Evolutionary conservation across 2,888 invertebrate genomes (phyloP).

Genomic region (Tenodera sinensis): DNA sequence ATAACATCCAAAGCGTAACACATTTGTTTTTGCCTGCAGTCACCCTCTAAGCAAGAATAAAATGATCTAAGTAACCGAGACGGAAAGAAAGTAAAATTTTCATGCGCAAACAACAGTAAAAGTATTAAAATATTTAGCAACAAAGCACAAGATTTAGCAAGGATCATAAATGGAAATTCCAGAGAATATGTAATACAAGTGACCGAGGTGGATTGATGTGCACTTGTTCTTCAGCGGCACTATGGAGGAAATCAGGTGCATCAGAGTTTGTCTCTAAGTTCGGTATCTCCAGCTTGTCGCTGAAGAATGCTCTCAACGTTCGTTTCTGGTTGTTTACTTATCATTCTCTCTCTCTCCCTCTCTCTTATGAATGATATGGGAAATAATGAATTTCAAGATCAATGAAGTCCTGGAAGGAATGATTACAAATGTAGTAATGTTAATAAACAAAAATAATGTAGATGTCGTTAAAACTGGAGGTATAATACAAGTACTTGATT

Average conservation of each 20-base stretch:
- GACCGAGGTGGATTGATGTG: not conserved
- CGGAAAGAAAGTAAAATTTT: not conserved
- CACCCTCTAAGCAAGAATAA: not conserved
- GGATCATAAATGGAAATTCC: not conserved
- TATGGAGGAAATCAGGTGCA: slow-evolving; percentile 6
- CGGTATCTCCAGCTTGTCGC: slow-evolving; percentile 32
- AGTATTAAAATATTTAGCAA: not conserved
- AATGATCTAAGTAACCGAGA: slow-evolving; percentile 26
- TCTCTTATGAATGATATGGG: not conserved
- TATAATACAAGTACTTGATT: no score
- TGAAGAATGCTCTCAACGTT: slow-evolving; percentile 14
- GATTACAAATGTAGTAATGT: not conserved
- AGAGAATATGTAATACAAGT: not conserved
- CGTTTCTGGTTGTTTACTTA: not conserved
- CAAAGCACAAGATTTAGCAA: not conserved
- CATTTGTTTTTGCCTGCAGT: slow-evolving; percentile 13
- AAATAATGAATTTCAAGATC: not conserved
- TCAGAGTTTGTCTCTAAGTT: slow-evolving; percentile 24
- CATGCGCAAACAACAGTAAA: not conserved
- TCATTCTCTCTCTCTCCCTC: not conserved
- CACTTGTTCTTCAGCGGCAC: not conserved
- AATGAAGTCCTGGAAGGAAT: not conserved
- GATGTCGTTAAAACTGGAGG: not conserved
- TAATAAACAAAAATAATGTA: not conserved
- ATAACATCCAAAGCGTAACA: not conserved